Evolutionary conservation across 2,888 invertebrate species (phyloP).

Genomic region (Apamea sordens): DNA sequence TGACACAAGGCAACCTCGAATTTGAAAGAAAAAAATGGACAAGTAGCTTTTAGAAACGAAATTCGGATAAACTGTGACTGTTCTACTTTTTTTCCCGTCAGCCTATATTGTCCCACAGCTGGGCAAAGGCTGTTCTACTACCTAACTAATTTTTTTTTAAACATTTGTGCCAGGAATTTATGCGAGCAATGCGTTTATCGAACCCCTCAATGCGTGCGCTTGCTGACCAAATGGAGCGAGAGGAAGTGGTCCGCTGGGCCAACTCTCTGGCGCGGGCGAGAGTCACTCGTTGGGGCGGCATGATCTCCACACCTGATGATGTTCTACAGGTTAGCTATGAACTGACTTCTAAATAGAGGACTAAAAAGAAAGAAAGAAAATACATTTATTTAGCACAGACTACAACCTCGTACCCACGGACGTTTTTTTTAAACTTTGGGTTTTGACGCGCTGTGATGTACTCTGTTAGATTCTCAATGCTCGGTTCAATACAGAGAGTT

Average conservation of each 20-base stretch:
- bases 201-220: constrained; percentile 98
- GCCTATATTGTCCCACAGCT: no score
- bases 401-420: neutral
- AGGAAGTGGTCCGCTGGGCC: constrained; percentile 97
- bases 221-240: constrained; percentile 98
- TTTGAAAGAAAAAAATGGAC: neutral
- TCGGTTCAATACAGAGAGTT: neutral
- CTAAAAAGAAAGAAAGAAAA: neutral
- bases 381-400: neutral
- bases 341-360: neutral
- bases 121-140: neutral
- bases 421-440: neutral
- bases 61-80: neutral
- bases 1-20: neutral
- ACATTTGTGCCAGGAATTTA: constrained; percentile 92
- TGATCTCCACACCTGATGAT: constrained; percentile 99
- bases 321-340: constrained; percentile 93
- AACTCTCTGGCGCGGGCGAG: constrained; percentile 95
- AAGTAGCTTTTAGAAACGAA: neutral
- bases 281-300: constrained; percentile 99
- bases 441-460: neutral
- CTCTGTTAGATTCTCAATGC: neutral
- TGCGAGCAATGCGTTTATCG: constrained; percentile 97
- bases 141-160: no score
- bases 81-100: no score